phyloP scores from a whole-genome alignment of 2,888 invertebrate genomes.

The Dichetophora obliterata region DNA sequence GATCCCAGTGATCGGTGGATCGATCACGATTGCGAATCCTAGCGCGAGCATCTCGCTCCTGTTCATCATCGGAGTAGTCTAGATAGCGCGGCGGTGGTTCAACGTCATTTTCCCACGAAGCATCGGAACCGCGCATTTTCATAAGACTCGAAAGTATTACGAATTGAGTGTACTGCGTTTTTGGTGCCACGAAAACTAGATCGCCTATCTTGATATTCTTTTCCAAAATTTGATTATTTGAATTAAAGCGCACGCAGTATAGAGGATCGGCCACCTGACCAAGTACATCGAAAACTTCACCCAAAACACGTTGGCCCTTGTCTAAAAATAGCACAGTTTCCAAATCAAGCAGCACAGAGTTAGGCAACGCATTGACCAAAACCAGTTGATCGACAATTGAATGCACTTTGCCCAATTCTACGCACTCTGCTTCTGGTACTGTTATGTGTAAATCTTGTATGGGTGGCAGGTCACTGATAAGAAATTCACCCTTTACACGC shows the following conservation, averaged over 20 bases:
- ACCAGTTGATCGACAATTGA: constrained; percentile 83
- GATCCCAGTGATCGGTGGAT: constrained; percentile 51
- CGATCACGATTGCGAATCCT: constrained; percentile 63
- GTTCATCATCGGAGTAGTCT: constrained; percentile 92
- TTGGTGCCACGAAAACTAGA: constrained; percentile 87
- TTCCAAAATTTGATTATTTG: constrained; percentile 78
- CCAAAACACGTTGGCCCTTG: constrained; percentile 79
- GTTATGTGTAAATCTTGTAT: constrained; percentile 85
- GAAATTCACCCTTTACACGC: constrained; percentile 65
- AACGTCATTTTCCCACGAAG: constrained; percentile 86
- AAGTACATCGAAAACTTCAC: constrained; percentile 89
- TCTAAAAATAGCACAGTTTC: constrained; percentile 90
- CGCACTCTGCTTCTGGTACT: constrained; percentile 81
- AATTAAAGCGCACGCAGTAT: constrained; percentile 93
- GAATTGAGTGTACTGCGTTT: constrained; percentile 80
- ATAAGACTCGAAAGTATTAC: constrained; percentile 80
- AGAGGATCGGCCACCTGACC: constrained; percentile 88
- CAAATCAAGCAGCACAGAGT: constrained; percentile 84
- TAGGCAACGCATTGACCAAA: constrained; percentile 77
- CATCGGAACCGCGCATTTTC: constrained; percentile 88
- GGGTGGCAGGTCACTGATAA: constrained; percentile 81
- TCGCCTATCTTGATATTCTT: constrained; percentile 78
- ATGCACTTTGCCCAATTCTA: constrained; percentile 79
- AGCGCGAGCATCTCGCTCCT: constrained; percentile 75
- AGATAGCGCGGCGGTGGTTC: constrained; percentile 81